Evolutionary conservation across 2,113 vertebrate species (phyloP), one percentile per base, ranked within the genome.

Genomic region (Elephas maximus): DNA sequence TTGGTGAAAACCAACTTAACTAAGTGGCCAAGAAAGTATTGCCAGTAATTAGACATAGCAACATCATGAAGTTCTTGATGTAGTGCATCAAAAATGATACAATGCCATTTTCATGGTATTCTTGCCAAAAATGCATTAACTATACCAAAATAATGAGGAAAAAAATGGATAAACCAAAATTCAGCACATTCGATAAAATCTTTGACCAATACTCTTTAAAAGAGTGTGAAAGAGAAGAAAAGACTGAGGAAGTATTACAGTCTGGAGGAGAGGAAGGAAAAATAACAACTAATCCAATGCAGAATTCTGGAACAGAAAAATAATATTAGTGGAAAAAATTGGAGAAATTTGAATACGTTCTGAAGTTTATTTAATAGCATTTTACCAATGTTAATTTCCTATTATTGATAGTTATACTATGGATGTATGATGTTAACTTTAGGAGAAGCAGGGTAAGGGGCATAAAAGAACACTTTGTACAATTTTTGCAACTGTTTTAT

Each of bases 361-460:
- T 94, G 28, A 96, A 79, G 15, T 82, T 77, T 90, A 90, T 82
- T 92, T 95, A 71, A 81, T 12, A 93, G 63, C 82, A 81, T 2
- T 28, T 0, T 63, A 21, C 76, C 24, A 78, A 3, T 53, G 6
- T 28, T 20, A 51, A 37, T 28, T 80, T 74, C 6, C 30, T 65
- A 6, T 63, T 48, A 26, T 48, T 93, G 37, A 77, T 53, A 48
- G 53, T 84, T 20, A 57, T 18, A 28, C 3, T n/a, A 26, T 90
- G 12, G 20, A 53, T 12, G 3, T 91, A 83, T 88, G 73, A 23
- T 62, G 15, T 83, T 89, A 53, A 24, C 76, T 53, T 88, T 62
- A 67, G 74, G 24, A 18, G 4, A 76, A 45, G 1, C 51, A 78
- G 5, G 14, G 10, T 7, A 10, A 89, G 37, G 26, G 1, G 18